A percentile compares a stretch with the other conserved stretches of the same genome.
Conservation (phyloP, 1,140 invertebrate genomes). For the Caenorhabditis brenneri region DNA sequence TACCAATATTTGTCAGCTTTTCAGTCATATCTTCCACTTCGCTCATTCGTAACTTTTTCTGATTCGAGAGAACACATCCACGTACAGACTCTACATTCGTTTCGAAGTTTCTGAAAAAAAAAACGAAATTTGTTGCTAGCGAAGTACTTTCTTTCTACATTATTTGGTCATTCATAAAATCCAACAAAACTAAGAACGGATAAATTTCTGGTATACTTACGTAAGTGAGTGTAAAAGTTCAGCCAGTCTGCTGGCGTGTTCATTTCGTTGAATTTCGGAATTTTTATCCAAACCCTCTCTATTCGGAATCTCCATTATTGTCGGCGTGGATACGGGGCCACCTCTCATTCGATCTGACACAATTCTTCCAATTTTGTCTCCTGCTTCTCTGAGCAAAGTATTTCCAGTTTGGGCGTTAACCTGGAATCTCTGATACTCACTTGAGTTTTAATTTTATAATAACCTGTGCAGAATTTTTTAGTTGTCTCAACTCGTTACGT, state of each 20-base stretch:
- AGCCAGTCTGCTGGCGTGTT: constrained; percentile 48
- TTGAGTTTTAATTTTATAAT: background rate
- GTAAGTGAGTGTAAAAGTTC: constrained; percentile 45
- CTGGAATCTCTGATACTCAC: background rate
- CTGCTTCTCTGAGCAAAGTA: constrained; percentile 38
- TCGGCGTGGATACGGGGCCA: background rate
- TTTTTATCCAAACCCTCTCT: background rate
- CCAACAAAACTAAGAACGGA: too few relatives aligned
- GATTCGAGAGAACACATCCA: constrained; percentile 63
- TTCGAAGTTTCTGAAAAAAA: constrained; percentile 61
- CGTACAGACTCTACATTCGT: constrained; percentile 62
- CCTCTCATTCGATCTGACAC: constrained; percentile 25
- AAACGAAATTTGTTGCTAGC: background rate
- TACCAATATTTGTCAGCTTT: constrained; percentile 63
- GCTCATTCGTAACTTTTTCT: constrained; percentile 66
- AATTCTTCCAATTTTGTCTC: constrained; percentile 44
- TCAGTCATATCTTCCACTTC: constrained; percentile 68
- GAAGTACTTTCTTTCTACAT: too few relatives aligned
- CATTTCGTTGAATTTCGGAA: constrained; percentile 1
- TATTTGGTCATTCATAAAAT: too few relatives aligned
- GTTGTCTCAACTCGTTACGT: constrained; percentile 35
- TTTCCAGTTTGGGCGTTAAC: constrained; percentile 48
- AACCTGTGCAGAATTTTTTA: constrained; percentile 52
- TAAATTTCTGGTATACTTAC: too few relatives aligned
- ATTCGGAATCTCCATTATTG: constrained; percentile 15